These are phyloP conservation scores for Lytechinus variegatus DNA, from an alignment of 35 echinoderm and acorn worm species.

Conservation along the genomic window DNA sequence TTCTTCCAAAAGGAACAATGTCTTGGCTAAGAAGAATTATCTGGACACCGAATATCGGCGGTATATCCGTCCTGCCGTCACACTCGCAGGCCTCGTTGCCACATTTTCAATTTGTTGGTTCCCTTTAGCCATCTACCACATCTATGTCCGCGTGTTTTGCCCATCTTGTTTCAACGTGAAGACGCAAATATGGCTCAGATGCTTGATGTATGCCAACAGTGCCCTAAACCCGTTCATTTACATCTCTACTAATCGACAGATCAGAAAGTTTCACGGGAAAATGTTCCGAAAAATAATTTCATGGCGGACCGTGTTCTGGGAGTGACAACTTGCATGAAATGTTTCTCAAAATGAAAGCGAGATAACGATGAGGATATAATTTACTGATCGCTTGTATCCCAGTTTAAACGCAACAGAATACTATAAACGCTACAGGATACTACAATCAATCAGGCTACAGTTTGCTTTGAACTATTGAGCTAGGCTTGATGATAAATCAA, in stretches of 20 bases:
- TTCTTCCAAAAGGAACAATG: neutral
- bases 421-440: too few species aligned
- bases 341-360: neutral
- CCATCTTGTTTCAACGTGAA: constrained; percentile 28
- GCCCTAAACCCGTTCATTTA: constrained; percentile 54
- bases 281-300: neutral
- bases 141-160: constrained; percentile 48
- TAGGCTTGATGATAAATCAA: too few species aligned
- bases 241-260: constrained; percentile 22
- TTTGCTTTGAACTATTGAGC: too few species aligned
- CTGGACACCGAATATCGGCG: constrained; percentile 10
- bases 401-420: too few species aligned
- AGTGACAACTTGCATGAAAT: neutral
- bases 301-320: neutral
- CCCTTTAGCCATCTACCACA: constrained; percentile 50
- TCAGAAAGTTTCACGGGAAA: constrained; percentile 29
- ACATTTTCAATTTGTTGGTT: constrained; percentile 53
- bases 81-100: constrained; percentile 41
- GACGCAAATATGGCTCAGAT: constrained; percentile 43
- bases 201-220: constrained; percentile 48
- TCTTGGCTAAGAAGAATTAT: neutral
- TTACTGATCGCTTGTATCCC: too few species aligned
- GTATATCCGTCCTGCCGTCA: constrained; percentile 57
- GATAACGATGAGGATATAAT: too few species aligned
- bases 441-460: too few species aligned